Evolutionary conservation across 2,888 invertebrate species (phyloP), one percentile per base, ranked within the genome.

Genomic region (Spodoptera exigua): DNA sequence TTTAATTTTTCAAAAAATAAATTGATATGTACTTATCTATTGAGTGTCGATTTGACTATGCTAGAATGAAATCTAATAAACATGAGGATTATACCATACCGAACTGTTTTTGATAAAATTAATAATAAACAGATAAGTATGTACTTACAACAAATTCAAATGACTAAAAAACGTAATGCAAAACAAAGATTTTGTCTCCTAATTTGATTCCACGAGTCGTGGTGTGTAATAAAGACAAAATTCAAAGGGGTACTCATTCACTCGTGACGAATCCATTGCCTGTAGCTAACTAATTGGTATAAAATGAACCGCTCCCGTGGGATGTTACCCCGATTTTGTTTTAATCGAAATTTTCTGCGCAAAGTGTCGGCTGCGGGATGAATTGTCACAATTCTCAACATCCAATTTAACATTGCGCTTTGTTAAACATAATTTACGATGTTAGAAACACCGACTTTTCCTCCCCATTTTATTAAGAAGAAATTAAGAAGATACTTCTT

Each of bases 261-360:
- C 82, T 91, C 88, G 93, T 92, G 92, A 89, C 93, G 91, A 92
- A 92, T 92, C 86, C 86, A 79, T 79, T 83, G 89, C 89, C 88
- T 90, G 92, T 89, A 91, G 88, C 88, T 83, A 92, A 92, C 93
- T 94, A 94, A 94, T 94, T 93, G 93, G 93, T 91, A 90, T 90
- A 89, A 92, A 93, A 93, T 93, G 85, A 92, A 93, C 85, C 86
- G 82, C 87, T 82, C 93, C 87, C 89, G 60, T 61, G 94, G 88
- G 93, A 89, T 44, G 76, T 52, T 74, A 75, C 84, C 86, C 87
- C 83, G 89, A 89, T 90, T 91, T 91, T 89, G 89, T 93, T 91
- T 89, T 86, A 91, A 88, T 88, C 87, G 86, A 89, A 90, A 90
- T 89, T 86, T 87, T 86, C 87, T 81, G 79, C 77, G 76, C 74